A percentile compares a stretch with the other conserved stretches of the same genome.
Conservation (phyloP, 2,797 vertebrate genomes). For the Avahi laniger region DNA sequence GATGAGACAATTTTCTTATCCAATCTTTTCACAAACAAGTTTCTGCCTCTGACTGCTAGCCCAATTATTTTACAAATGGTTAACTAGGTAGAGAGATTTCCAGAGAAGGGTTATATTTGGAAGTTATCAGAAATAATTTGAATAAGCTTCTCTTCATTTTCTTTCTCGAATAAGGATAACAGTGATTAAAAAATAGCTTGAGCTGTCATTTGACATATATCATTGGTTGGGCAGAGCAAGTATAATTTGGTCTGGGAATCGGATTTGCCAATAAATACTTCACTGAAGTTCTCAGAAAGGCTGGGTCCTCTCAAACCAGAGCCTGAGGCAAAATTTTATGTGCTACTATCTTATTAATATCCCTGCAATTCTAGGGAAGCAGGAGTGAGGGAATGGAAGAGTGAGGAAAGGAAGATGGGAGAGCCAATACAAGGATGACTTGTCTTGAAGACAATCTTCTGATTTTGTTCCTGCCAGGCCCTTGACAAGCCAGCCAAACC, state of each 20-base stretch:
- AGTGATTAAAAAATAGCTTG: not conserved
- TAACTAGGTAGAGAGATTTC: not conserved
- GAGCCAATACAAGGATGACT: not conserved
- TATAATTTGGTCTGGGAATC: not conserved
- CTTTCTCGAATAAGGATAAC: slow-evolving; percentile 10
- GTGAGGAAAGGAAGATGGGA: not conserved
- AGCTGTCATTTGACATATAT: not conserved
- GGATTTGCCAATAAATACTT: not conserved
- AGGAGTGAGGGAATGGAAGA: not conserved
- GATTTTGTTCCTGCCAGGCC: not conserved
- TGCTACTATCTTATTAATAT: not conserved
- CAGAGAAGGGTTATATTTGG: not conserved
- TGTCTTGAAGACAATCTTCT: not conserved
- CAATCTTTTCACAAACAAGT: not conserved
- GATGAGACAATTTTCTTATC: slow-evolving; percentile 47
- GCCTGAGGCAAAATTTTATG: not conserved
- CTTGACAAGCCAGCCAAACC: not conserved
- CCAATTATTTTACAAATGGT: not conserved
- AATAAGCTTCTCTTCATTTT: not conserved
- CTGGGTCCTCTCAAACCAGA: not conserved
- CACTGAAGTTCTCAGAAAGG: not conserved
- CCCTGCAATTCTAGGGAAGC: not conserved
- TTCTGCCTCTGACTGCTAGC: not conserved
- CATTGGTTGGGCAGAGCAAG: not conserved
- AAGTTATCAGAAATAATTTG: slow-evolving; percentile 37